phyloP scores from a whole-genome alignment of 2,888 invertebrate species.

The Opisthograptis luteolata region DNA sequence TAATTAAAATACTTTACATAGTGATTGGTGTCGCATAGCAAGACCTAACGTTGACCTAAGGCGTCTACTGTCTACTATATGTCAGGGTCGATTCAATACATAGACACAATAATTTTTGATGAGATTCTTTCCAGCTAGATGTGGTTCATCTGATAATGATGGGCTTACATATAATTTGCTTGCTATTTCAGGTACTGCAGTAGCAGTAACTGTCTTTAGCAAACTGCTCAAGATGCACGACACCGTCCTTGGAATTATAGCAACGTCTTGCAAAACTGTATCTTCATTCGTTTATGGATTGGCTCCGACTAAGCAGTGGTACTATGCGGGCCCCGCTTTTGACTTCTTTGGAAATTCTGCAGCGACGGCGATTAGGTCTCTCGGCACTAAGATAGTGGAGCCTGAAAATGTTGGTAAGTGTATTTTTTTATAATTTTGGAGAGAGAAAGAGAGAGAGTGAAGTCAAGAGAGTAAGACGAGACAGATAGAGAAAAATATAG shows the following conservation, averaged over 20 bases:
- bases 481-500: neutral
- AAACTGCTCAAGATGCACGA: conserved; percentile 76
- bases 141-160: too few relatives aligned
- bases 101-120: too few relatives aligned
- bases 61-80: too few relatives aligned
- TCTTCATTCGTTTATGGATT: conserved; percentile 70
- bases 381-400: conserved; percentile 83
- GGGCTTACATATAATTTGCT: neutral
- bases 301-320: conserved; percentile 69
- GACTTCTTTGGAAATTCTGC: conserved; percentile 82
- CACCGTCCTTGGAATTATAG: conserved; percentile 72
- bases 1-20: too few relatives aligned
- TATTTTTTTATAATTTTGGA: too few relatives aligned
- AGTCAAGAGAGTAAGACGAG: too few relatives aligned
- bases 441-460: too few relatives aligned
- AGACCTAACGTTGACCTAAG: too few relatives aligned
- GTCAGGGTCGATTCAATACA: too few relatives aligned
- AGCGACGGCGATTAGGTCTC: conserved; percentile 80
- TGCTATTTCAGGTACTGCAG: conserved; percentile 66
- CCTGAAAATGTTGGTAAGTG: conserved; percentile 61
- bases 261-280: conserved; percentile 67
- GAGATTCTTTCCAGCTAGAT: too few relatives aligned
- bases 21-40: too few relatives aligned
- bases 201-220: conserved; percentile 75
- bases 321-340: conserved; percentile 72